These are phyloP conservation scores for Dromas ardeola DNA, from an alignment of 2,113 vertebrate species.

Conservation along the genomic window DNA sequence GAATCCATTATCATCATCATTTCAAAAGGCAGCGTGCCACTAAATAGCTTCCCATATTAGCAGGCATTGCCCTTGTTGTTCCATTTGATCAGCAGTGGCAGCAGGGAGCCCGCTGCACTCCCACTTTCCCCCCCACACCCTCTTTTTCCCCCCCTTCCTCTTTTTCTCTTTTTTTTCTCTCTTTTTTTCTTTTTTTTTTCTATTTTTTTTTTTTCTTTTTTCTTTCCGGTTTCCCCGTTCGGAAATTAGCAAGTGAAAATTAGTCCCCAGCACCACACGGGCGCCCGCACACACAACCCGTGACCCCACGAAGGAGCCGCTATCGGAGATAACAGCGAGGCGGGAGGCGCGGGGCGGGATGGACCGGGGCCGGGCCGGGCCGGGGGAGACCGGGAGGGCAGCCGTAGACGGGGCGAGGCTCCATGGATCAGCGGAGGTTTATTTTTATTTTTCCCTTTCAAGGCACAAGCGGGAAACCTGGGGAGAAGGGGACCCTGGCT, in stretches of 20 bases:
- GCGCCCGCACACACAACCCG: slow-evolving; percentile 5
- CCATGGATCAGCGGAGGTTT: background rate
- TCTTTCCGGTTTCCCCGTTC: slow-evolving; percentile 22
- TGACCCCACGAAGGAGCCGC: slow-evolving; percentile 72
- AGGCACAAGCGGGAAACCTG: slow-evolving; percentile 68
- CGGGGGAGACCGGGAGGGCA: background rate
- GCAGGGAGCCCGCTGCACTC: slow-evolving; percentile 85
- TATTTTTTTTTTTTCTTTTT: background rate
- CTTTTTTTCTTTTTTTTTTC: background rate
- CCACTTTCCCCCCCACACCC: slow-evolving; percentile 32
- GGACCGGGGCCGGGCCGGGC: background rate
- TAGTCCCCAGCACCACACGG: slow-evolving; percentile 57
- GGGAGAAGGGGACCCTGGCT: slow-evolving; percentile 64
- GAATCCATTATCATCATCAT: slow-evolving; percentile 99
- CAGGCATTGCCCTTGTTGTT: slow-evolving; percentile 93
- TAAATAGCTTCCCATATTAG: slow-evolving; percentile 97
- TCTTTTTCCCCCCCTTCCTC: too few relatives aligned
- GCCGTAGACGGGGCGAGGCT: background rate
- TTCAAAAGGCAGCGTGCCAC: slow-evolving; percentile 98
- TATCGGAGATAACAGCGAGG: slow-evolving; percentile 61
- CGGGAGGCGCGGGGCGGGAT: slow-evolving; percentile 26
- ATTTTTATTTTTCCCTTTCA: background rate
- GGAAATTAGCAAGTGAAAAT: slow-evolving; percentile 80
- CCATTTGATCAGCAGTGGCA: slow-evolving; percentile 98
- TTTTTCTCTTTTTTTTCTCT: too few relatives aligned